These are phyloP conservation scores for Leptinotarsa rubiginosa DNA, from an alignment of 2,888 invertebrate species.

Conservation along the genomic window DNA sequence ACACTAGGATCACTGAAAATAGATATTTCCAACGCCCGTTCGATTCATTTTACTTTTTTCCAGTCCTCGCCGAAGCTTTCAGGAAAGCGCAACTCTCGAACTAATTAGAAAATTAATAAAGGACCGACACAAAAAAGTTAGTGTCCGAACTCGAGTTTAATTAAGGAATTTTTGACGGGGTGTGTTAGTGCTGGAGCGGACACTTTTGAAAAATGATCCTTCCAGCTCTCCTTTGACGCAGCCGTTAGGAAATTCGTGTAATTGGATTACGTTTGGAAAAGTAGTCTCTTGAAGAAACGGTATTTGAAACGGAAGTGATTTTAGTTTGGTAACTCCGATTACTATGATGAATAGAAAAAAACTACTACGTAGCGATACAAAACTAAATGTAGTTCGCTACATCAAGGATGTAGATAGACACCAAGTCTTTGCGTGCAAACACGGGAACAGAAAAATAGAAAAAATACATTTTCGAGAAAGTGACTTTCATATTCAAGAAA, in stretches of 20 bases:
- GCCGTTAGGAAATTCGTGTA: constrained; percentile 32
- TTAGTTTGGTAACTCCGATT: neutral
- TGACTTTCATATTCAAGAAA: too few relatives aligned
- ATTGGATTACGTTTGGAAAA: constrained; percentile 26
- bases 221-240: constrained; percentile 31
- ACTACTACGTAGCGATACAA: too few relatives aligned
- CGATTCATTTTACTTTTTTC: constrained; percentile 44
- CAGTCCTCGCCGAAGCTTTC: constrained; percentile 38
- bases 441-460: too few relatives aligned
- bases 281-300: neutral
- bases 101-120: constrained; percentile 50
- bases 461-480: too few relatives aligned
- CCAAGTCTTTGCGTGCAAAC: too few relatives aligned
- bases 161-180: constrained; percentile 51
- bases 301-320: neutral
- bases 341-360: too few relatives aligned
- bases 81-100: constrained; percentile 42
- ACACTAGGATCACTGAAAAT: too few relatives aligned
- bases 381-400: too few relatives aligned
- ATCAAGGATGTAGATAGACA: too few relatives aligned
- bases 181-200: constrained; percentile 33
- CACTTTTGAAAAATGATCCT: constrained; percentile 46
- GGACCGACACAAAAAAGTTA: constrained; percentile 44
- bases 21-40: constrained; percentile 27
- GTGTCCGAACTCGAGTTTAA: constrained; percentile 49